A percentile compares a stretch with the other conserved stretches of the same genome.
Conservation (phyloP, 2,113 vertebrate genomes). For the Pachypanchax playfairii region DNA sequence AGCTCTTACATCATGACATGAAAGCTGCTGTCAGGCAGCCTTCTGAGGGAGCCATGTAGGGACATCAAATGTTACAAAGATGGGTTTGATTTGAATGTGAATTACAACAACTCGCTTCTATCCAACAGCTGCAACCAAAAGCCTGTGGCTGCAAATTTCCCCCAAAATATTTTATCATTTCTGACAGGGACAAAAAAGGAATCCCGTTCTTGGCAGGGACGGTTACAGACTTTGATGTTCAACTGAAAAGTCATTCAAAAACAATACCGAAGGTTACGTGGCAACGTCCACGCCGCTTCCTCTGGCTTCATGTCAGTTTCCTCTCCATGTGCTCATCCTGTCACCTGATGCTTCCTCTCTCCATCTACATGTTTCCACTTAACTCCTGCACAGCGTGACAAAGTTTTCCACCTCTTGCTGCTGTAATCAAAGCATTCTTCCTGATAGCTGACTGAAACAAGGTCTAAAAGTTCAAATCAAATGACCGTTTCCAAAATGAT, state of each 20-base stretch:
- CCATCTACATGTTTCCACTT: slow-evolving; percentile 55
- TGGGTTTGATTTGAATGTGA: slow-evolving; percentile 51
- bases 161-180: slow-evolving; percentile 8
- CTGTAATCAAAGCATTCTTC: slow-evolving; percentile 48
- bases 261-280: slow-evolving; percentile 54
- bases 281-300: slow-evolving; percentile 49
- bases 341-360: slow-evolving; percentile 42
- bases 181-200: not conserved
- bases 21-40: slow-evolving; percentile 41
- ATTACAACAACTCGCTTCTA: slow-evolving; percentile 19
- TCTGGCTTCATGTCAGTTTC: slow-evolving; percentile 58
- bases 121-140: slow-evolving; percentile 30
- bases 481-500: no score
- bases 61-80: slow-evolving; percentile 49
- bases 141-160: slow-evolving; percentile 22
- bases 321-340: slow-evolving; percentile 49
- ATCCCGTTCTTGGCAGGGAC: slow-evolving; percentile 22
- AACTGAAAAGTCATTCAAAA: slow-evolving; percentile 41
- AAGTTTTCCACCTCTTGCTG: slow-evolving; percentile 30
- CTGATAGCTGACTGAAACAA: no score
- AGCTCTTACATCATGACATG: slow-evolving; percentile 48
- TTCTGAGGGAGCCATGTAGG: slow-evolving; percentile 29
- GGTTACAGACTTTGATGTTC: slow-evolving; percentile 22
- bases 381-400: slow-evolving; percentile 12
- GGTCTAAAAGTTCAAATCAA: no score